Evolutionary conservation across 2,888 invertebrate genomes (phyloP).

Genomic region (Eristalis pertinax): DNA sequence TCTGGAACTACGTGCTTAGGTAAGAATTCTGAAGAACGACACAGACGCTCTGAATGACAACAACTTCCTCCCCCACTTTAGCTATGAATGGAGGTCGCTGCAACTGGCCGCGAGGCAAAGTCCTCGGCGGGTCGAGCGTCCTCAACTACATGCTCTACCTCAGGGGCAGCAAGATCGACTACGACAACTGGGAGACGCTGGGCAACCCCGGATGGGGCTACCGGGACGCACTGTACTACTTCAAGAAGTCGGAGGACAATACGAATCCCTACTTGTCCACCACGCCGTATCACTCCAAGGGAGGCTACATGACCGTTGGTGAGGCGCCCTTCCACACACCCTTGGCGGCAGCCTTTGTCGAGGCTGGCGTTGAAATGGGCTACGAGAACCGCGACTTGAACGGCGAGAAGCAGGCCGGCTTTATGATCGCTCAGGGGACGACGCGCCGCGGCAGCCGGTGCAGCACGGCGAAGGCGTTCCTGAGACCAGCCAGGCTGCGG

Average conservation of each 20-base stretch:
- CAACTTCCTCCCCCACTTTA: constrained; percentile 76
- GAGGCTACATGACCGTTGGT: constrained; percentile 91
- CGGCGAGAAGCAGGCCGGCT: constrained; percentile 92
- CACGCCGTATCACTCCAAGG: constrained; percentile 90
- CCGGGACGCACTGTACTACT: constrained; percentile 90
- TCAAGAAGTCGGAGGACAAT: constrained; percentile 96
- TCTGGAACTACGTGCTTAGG: constrained; percentile 91
- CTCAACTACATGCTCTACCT: constrained; percentile 96
- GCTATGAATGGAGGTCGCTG: constrained; percentile 92
- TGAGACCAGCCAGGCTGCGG: constrained; percentile 89
- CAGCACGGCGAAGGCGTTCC: constrained; percentile 93
- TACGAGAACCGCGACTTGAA: constrained; percentile 94
- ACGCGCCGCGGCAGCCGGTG: constrained; percentile 91
- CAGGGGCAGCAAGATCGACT: constrained; percentile 93
- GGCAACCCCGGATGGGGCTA: constrained; percentile 96
- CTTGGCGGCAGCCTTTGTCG: constrained; percentile 89
- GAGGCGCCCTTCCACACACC: constrained; percentile 95
- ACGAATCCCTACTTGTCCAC: constrained; percentile 91
- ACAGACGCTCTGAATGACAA: not conserved
- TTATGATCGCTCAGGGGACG: constrained; percentile 94
- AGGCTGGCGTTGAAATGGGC: constrained; percentile 91
- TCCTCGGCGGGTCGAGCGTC: constrained; percentile 93
- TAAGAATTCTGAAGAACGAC: constrained; percentile 77
- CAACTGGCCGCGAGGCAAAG: constrained; percentile 96
- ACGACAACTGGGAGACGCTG: constrained; percentile 92